Evolutionary conservation across 2,113 vertebrate species (phyloP), one percentile per base, ranked within the genome.

Genomic region (Aramus guarauna): DNA sequence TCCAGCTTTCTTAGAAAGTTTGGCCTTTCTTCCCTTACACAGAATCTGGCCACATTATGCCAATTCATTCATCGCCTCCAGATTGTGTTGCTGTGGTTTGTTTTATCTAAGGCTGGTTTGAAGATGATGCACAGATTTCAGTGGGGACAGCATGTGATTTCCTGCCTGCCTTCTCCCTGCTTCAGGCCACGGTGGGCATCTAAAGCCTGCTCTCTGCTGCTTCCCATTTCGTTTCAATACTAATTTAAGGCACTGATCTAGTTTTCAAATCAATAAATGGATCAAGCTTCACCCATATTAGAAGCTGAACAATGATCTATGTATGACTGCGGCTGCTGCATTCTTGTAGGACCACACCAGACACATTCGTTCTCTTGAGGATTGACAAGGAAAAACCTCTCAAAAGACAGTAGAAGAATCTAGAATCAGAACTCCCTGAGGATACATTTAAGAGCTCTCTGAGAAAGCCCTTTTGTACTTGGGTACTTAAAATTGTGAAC

Each of bases 1-100:
- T 89, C 20, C n/a, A 80, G 15, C 85, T 94, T 96, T 95, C 85
- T 74, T 45, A 56, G 92, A 80, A 93, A 71, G 55, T 74, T 69
- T 73, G 66, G 47, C 66, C 50, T 69, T 71, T 82, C 41, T 68
- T 73, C 50, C 18, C 56, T 43, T 48, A 13, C 21, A 15, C 7
- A 23, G 53, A 26, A 43, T 43, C 47, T 85, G 83, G 18, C 37
- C 55, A 32, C 79, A 20, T n/a, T 52, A 32, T 63, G 41, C 48
- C 78, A 47, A 27, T 53, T 80, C 47, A 32, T 24, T 72, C 27
- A 2, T 68, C 12, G 9, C 20, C 32, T 68, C 59, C 60, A 50
- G 68, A 19, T 7, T 47, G 34, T 27, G 37, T 45, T 58, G 22
- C 52, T 43, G 63, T n/a, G 24, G 29, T 66, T n/a, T 58, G 23